These are phyloP conservation scores for Pseudomyrmex flavicornis DNA, from an alignment of 1,140 invertebrate genomes.

Conservation along the genomic window DNA sequence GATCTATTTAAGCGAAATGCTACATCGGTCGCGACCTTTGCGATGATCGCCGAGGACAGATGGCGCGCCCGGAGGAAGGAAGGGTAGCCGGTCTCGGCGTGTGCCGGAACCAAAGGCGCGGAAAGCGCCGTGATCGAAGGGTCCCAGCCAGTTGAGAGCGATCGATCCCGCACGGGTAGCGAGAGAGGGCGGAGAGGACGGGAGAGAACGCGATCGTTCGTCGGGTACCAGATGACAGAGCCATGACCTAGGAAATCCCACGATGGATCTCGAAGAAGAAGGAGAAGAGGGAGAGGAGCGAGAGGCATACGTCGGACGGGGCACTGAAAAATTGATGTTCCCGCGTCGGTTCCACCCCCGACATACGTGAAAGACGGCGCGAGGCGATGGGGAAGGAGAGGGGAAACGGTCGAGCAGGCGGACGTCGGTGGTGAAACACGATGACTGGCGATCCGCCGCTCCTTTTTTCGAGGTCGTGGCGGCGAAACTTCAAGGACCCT, in stretches of 20 bases:
- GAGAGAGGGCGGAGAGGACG: slow-evolving; percentile 20
- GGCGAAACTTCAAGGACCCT: slow-evolving; percentile 81
- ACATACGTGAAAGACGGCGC: slow-evolving; percentile 1
- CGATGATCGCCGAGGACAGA: slow-evolving; percentile 61
- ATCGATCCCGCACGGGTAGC: slow-evolving; percentile 18
- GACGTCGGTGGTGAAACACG: slow-evolving; percentile 72
- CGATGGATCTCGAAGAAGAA: slow-evolving; percentile 34
- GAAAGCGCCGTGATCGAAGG: slow-evolving; percentile 53
- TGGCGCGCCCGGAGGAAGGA: slow-evolving; percentile 54
- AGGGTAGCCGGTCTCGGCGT: slow-evolving; percentile 61
- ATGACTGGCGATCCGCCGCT: slow-evolving; percentile 78
- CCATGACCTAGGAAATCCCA: slow-evolving; percentile 78
- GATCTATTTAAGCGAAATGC: too few relatives aligned
- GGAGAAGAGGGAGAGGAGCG: slow-evolving; percentile 12
- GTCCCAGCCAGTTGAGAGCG: slow-evolving; percentile 36
- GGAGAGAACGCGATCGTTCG: slow-evolving; percentile 26
- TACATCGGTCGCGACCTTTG: slow-evolving; percentile 23
- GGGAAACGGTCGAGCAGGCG: slow-evolving; percentile 28
- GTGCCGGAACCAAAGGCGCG: slow-evolving; percentile 54
- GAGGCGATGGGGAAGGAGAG: not conserved
- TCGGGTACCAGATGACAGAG: slow-evolving; percentile 76
- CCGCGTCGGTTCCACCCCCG: slow-evolving; percentile 66
- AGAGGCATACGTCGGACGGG: slow-evolving; percentile 67
- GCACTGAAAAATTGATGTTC: slow-evolving; percentile 74
- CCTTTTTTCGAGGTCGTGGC: slow-evolving; percentile 78